Evolutionary conservation across 2,113 vertebrate genomes (phyloP), one percentile per base, ranked within the genome.

Genomic region (Rhinopomastus cyanomelas): DNA sequence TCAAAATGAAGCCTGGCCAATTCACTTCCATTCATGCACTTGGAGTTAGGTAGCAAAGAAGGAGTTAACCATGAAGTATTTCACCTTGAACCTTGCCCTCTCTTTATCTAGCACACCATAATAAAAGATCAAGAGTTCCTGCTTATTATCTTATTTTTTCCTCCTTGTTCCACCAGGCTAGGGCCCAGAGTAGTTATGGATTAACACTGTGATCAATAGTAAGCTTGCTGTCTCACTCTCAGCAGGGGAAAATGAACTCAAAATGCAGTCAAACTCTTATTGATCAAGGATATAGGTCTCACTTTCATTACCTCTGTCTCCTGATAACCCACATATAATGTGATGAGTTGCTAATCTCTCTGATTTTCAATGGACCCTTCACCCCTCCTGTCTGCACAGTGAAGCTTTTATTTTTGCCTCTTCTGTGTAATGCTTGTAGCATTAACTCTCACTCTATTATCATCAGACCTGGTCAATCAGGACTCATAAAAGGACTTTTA

Each of bases 201-300:
- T 99, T 99, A 99, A 98, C 97, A 97, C 96, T 79, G 94, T 98
- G 98, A 99, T 99, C 99, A 98, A 99, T 99, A 99, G 97, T 96
- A 97, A 98, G 98, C 98, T 98, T 98, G 97, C 98, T 98, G 97
- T 97, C 97, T 97, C 95, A 97, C 97, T 98, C 97, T 98, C 98
- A 95, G 98, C 98, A 97, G 97, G 97, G 97, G 98, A 98, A 99
- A 99, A 99, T 99, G 98, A 99, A 99, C 98, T 98, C 96, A 98
- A 98, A 98, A 98, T 98, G 98, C 98, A 98, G 98, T 98, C 98
- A 98, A 98, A 98, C 98, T 98, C 98, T 98, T 98, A 99, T 99
- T 98, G 98, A 99, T 98, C 98, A 97, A 97, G 88, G 95, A 98
- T 98, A 97, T 98, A 97, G 97, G 97, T 98, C 97, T 98, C 97